phyloP scores from a whole-genome alignment of 2,113 vertebrate genomes.

The Oceanodroma tethys region DNA sequence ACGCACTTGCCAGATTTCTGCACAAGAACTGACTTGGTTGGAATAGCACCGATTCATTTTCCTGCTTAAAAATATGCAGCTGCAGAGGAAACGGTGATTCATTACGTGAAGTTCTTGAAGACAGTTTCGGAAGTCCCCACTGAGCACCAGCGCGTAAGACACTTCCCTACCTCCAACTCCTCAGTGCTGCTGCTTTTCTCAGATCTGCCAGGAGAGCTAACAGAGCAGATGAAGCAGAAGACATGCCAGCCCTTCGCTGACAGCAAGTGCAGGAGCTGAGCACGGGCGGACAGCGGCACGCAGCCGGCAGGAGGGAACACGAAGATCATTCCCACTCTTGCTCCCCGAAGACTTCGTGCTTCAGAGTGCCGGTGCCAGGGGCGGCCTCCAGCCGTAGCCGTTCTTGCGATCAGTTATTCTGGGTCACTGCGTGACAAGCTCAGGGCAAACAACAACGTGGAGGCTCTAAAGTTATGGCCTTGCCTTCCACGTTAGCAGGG shows the following conservation, averaged over 20 bases:
- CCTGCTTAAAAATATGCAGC: not conserved
- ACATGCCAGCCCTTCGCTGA: not conserved
- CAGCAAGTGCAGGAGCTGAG: too few species aligned
- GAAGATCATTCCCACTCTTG: fast-evolving
- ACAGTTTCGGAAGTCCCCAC: not conserved
- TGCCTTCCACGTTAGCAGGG: not conserved
- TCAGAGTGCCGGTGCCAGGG: not conserved
- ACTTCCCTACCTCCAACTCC: not conserved
- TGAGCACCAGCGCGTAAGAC: not conserved
- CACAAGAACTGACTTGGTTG: not conserved
- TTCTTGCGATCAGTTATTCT: not conserved
- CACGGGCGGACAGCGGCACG: fast-evolving
- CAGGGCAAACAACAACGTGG: not conserved
- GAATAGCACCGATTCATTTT: not conserved
- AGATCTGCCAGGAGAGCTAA: fast-evolving
- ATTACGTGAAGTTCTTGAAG: not conserved
- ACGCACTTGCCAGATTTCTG: not conserved
- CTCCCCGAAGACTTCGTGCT: fast-evolving
- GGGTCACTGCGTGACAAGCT: not conserved
- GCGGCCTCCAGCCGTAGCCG: not conserved
- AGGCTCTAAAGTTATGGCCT: not conserved
- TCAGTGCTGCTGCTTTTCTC: not conserved
- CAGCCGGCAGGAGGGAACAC: not conserved
- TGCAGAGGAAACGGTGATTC: not conserved
- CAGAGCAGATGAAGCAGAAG: not conserved